These are phyloP conservation scores for Julus scandinavius DNA, from an alignment of 2,888 invertebrate species.

Conservation along the genomic window DNA sequence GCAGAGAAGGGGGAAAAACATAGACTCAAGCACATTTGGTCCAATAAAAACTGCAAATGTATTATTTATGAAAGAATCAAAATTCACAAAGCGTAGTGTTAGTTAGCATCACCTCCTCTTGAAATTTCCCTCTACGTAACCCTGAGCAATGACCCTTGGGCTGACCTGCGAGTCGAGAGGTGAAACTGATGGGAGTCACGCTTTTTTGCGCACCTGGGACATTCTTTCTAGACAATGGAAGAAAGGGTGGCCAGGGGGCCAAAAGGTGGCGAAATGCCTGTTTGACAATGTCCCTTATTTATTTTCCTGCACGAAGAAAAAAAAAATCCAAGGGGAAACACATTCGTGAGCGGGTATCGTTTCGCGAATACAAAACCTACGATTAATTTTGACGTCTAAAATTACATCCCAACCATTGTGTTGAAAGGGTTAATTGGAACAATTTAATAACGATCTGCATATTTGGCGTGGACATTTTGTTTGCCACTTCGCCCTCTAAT, in stretches of 20 bases:
- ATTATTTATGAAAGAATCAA: background rate
- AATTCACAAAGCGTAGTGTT: background rate
- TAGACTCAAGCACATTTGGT: background rate
- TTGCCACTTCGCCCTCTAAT: background rate
- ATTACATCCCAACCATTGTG: background rate
- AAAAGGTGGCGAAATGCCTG: background rate
- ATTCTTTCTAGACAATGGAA: background rate
- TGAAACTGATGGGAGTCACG: background rate
- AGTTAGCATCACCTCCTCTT: background rate
- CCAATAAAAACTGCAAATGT: background rate
- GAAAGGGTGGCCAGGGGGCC: background rate
- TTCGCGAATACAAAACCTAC: background rate
- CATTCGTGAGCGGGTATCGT: background rate
- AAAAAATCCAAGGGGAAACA: background rate
- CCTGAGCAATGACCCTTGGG: background rate
- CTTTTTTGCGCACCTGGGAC: background rate
- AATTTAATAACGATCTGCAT: background rate
- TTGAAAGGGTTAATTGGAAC: background rate
- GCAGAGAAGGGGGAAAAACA: background rate
- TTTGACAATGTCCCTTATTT: background rate
- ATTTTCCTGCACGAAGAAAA: background rate
- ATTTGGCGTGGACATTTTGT: background rate
- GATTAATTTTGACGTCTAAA: background rate
- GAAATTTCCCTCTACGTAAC: background rate
- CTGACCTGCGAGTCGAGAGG: background rate